Conservation (phyloP, 2,113 vertebrate genomes). For the Raja brachyura region DNA sequence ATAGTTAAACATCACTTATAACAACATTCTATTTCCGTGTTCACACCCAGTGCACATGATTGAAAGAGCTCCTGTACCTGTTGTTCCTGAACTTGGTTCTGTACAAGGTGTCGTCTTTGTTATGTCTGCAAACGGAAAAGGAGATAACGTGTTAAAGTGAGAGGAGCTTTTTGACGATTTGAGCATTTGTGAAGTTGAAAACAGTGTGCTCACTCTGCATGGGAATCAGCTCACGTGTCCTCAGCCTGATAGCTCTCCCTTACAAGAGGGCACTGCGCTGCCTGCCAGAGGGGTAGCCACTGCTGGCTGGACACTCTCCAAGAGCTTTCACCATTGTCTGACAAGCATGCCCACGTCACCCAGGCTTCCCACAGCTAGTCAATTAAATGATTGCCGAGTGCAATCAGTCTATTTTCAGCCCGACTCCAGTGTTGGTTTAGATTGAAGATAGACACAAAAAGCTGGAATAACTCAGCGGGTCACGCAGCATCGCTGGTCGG, state of each 20-base stretch:
- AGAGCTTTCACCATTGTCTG: not conserved
- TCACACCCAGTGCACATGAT: no score
- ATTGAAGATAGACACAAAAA: no score
- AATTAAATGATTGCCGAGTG: not conserved
- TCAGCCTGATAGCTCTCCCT: not conserved
- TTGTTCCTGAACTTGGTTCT: constrained; percentile 1
- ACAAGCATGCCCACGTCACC: no score
- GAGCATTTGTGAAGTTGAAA: not conserved
- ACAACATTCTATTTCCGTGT: not conserved
- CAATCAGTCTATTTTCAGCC: not conserved
- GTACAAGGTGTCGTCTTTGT: not conserved
- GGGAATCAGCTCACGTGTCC: not conserved
- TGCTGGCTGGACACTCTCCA: not conserved
- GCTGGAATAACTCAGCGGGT: no score
- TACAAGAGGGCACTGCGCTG: not conserved
- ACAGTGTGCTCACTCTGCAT: no score
- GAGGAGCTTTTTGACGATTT: not conserved
- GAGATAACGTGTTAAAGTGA: not conserved
- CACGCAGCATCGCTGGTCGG: no score
- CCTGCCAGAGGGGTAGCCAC: not conserved
- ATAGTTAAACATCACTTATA: not conserved
- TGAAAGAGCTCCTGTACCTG: constrained; percentile 1
- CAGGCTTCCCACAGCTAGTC: not conserved
- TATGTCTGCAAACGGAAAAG: constrained; percentile 20
- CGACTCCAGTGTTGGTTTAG: not conserved